Base-by-base conservation (phyloP, 2,888 invertebrate species). In the Sclerodermus sp. region DNA sequence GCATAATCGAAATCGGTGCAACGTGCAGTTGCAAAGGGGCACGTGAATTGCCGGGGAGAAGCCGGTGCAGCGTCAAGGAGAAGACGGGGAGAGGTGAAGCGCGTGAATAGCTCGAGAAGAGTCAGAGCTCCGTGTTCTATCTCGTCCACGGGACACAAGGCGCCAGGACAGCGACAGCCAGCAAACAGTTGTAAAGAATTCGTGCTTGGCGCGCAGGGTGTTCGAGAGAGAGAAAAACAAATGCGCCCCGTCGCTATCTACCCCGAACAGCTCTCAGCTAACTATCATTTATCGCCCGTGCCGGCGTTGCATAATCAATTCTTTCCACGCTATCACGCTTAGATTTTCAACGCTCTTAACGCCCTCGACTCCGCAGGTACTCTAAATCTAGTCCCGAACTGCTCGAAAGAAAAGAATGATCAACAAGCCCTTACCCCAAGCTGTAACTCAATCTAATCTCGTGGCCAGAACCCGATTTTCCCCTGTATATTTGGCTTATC, bases 171-270 rank as follows among this genome's bases (percentile, higher is more conserved):
- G 23, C 23, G 23, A 23, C 23, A 23, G 65, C 57, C 51, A 53
- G 73, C 73, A 73, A 73, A 73, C 73, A 73, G 73, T 73, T 71
- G 68, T 73, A 72, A 73, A 73, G 73, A 73, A 73, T 70, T 69
- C 60, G 64, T 52, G 57, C 52, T 45, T 62, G 32, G 37, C 46
- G 30, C 13, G 57, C 34, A 13, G 12, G 34, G 31, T 37, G 32
- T 29, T 17, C 14, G 34, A 14, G 16, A 10, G 38, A 15, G 49
- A 34, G 40, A 39, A 12, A 30, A 38, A 38, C 18, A 14, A 50
- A 57, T 51, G 51, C 47, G 49, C 53, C 47, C 42, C 45, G 51
- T 47, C 66, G 68, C 67, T 74, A 74, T 74, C 74, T 74, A 60
- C 62, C 61, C 56, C 46, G 60, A 60, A 55, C 70, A 66, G 69